Evolutionary conservation across 35 echinoderm and acorn worm genomes (phyloP), one percentile per base, ranked within the genome.

Genomic region (Ptychodera flava): DNA sequence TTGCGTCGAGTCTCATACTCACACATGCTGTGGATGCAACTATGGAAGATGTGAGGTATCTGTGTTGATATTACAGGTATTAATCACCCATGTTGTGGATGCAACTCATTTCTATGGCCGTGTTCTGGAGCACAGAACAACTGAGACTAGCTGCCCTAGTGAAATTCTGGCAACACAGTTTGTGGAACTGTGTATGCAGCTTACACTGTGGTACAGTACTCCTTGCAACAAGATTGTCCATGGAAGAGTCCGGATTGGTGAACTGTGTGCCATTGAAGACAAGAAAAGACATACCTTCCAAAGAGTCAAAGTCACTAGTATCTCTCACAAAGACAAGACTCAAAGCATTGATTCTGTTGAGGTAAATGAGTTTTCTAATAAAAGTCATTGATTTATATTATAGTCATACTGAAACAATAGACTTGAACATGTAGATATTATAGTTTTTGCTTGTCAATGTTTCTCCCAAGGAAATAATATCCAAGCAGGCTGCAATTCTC

Each of bases 71-170:
- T 64, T 53, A 32, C 34, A 99, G 96, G 78, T 99, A 35, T 82
- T 90, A 12, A 37, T 99, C 14, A 99, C 89, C 28, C 84, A 91
- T 77, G 36, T 99, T 15, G 83, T 92, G 30, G 88, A 99, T 80
- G 96, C 96, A 16, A 89, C 86, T 22, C 79, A 78, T 52, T 99
- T 85, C 86, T 92, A 90, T 84, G 96, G 85, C 76, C 93, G 96
- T 33, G 38, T 99, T 15, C 80, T 94, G 10, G 38, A 89, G 33
- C 88, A 91, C 81, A 85, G 89, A 15, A 52, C 79, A 64, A 64
- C 6, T 64, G 45, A 12, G 6, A 64, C 6, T 22, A 22, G 45
- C 22, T 22, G 6, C 6, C 22, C 45, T 12, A 64, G 45, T 64
- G 45, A 64, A 22, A 64, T 6, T 64, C 6, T 64, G 45, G 6